Base-by-base conservation (phyloP, 2,797 vertebrate genomes). In the Lutjanus campechanus region DNA sequence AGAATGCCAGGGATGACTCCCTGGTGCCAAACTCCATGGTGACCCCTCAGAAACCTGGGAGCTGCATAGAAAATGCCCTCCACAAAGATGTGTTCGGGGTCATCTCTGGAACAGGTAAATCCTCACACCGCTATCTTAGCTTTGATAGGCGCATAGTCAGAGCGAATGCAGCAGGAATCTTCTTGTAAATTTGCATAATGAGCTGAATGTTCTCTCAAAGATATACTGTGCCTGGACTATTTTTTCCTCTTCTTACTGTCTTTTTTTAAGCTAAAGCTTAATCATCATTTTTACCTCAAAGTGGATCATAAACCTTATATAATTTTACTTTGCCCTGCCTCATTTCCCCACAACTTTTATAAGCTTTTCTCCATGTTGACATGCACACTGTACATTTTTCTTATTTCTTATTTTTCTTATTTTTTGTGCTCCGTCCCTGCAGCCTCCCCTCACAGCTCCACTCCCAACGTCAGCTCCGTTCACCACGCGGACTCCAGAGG, bases 1-100 rank as follows among this genome's bases (percentile, higher is more conserved):
- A 99, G 98, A 97, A 93, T 25, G 61, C 89, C 36, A 97, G 97
- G 87, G 98, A 99, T 5, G 97, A 99, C 66, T 88, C 89, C 0
- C 89, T 95, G 61, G 87, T 92, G 29, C 95, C 90, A 40, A 97
- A 95, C 85, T 92, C 96, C 7, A 87, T 95, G 56, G 92, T 96
- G 81, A 97, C 96, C 0, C 97, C 97, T 0, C 97, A 97, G 89
- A 99, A 97, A 84, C 95, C 96, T 5, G 95, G 95, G 69, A 96
- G 94, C 76, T 94, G 95, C 0, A 74, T 97, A 62, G 98, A 99
- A 85, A 97, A 95, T 82, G 97, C 93, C 82, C 95, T 98, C 50
- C 98, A 98, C 90, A 99, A 98, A 93, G 98, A 99, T 69, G 95
- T 99, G 7, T 96, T 99, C 77, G 98, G 97, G 5, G 97, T 96